phyloP scores from a whole-genome alignment of 2,888 invertebrate genomes.

The Leucania comma region DNA sequence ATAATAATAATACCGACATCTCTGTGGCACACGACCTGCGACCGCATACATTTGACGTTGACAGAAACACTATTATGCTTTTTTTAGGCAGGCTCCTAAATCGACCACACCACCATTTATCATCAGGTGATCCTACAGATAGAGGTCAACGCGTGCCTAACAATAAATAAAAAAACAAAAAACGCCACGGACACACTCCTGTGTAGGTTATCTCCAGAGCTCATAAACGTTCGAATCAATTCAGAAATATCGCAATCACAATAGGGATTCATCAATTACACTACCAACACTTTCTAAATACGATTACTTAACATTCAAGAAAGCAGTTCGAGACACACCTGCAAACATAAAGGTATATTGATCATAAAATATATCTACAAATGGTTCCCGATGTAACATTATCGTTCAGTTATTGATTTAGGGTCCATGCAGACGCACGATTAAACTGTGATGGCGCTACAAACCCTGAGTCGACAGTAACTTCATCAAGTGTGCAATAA shows the following conservation, averaged over 20 bases:
- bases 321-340: slow-evolving; percentile 26
- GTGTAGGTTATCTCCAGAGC: background rate
- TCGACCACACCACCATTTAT: no score
- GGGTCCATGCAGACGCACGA: slow-evolving; percentile 29
- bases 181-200: no score
- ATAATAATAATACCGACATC: no score
- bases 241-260: slow-evolving; percentile 6
- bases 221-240: background rate
- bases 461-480: background rate
- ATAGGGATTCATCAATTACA: slow-evolving; percentile 11
- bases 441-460: slow-evolving; percentile 35
- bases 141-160: no score
- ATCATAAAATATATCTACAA: slow-evolving; percentile 36
- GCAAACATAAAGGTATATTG: slow-evolving; percentile 41
- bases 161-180: no score
- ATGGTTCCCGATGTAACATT: slow-evolving; percentile 36
- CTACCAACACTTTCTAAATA: slow-evolving; percentile 33
- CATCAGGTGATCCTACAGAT: no score
- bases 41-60: no score
- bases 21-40: no score
- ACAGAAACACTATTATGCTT: no score
- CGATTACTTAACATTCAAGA: slow-evolving; percentile 24
- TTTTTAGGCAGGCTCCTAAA: no score
- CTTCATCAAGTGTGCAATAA: slow-evolving; percentile 9
- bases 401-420: slow-evolving; percentile 34